phyloP scores from a whole-genome alignment of 2,113 vertebrate species.

The Otus sunia region DNA sequence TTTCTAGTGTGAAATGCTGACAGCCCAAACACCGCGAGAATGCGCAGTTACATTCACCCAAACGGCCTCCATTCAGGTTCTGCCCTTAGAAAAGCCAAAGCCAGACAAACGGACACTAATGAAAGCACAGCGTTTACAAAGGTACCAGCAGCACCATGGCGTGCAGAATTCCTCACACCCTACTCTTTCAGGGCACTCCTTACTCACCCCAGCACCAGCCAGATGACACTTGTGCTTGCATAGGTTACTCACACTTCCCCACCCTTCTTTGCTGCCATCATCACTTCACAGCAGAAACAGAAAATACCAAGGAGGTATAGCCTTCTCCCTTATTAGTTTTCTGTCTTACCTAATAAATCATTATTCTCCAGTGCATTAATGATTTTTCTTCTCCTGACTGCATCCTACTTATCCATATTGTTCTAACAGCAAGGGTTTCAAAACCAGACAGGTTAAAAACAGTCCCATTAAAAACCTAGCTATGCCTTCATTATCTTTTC shows the following conservation, averaged over 20 bases:
- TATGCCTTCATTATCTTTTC: background rate
- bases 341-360: background rate
- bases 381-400: background rate
- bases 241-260: constrained; percentile 27
- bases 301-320: background rate
- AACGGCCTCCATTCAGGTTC: background rate
- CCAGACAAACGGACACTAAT: background rate
- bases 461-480: background rate
- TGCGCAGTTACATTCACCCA: fast-evolving
- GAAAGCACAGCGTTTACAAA: background rate
- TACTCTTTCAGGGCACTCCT: background rate
- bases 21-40: background rate
- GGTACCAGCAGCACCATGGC: background rate
- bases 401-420: background rate
- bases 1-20: background rate
- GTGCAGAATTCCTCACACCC: background rate
- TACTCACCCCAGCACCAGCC: background rate
- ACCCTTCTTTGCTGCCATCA: background rate
- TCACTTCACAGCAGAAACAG: background rate
- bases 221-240: background rate
- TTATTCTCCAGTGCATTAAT: background rate
- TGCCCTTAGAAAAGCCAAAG: background rate
- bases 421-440: background rate
- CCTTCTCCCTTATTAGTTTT: background rate
- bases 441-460: background rate